phyloP scores from a whole-genome alignment of 1,140 invertebrate species.

The Drosophila truncata region DNA sequence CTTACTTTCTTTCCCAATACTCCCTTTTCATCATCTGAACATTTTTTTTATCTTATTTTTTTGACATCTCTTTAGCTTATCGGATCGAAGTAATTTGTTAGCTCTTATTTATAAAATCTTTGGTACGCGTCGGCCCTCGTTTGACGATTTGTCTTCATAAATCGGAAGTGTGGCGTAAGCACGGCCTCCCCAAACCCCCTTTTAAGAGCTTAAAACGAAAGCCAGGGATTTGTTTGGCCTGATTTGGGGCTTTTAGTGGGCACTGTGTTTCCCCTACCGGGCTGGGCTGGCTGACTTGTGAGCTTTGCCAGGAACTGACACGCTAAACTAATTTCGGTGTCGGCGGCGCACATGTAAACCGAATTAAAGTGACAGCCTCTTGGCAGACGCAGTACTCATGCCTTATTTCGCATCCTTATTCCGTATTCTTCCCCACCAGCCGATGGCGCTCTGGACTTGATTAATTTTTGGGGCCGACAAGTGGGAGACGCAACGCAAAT shows the following conservation, averaged over 20 bases:
- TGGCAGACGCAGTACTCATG: conserved; percentile 21
- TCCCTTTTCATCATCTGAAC: background rate
- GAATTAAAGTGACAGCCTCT: conserved; percentile 64
- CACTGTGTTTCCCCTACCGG: background rate
- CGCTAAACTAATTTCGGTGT: conserved; percentile 78
- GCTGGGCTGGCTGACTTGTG: conserved; percentile 24
- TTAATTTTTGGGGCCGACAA: conserved; percentile 75
- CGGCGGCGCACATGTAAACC: conserved; percentile 72
- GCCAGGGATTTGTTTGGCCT: conserved; percentile 29
- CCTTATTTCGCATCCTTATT: conserved; percentile 34
- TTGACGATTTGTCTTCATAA: conserved; percentile 60
- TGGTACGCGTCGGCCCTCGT: background rate
- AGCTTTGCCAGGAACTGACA: conserved; percentile 61
- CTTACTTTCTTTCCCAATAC: too few species aligned
- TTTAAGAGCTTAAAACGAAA: conserved; percentile 58
- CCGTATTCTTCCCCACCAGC: conserved; percentile 4
- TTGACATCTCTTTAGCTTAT: conserved; percentile 1
- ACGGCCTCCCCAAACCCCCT: conserved; percentile 11
- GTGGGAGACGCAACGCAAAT: conserved; percentile 68
- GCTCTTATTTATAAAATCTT: conserved; percentile 22
- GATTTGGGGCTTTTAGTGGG: conserved; percentile 49
- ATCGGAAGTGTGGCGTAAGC: conserved; percentile 41
- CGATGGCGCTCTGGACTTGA: conserved; percentile 57
- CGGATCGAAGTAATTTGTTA: conserved; percentile 25
- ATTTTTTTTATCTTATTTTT: too few species aligned